Evolutionary conservation across 2,888 invertebrate genomes (phyloP).

Genomic region (Hipparchia semele): DNA sequence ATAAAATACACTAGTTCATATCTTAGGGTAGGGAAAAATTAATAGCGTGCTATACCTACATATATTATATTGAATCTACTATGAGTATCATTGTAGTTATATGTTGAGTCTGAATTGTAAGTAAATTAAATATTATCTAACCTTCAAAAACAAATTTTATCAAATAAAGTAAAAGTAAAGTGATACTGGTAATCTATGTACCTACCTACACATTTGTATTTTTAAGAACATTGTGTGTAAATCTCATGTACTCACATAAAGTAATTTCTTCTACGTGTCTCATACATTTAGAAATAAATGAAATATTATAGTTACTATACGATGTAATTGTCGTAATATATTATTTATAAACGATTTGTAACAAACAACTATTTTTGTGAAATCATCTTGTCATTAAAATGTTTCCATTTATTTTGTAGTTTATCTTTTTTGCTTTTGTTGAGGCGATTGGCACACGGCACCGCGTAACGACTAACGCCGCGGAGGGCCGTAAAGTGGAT

Average conservation of each 20-base stretch:
- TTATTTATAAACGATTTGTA: constrained; percentile 33
- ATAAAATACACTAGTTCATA: too few relatives aligned
- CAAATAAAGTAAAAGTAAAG: not conserved
- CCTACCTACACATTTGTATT: not conserved
- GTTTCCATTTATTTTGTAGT: constrained; percentile 59
- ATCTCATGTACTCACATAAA: not conserved
- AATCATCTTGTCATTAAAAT: constrained; percentile 73
- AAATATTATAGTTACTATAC: constrained; percentile 27
- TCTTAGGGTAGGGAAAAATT: too few relatives aligned
- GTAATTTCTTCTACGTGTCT: constrained; percentile 10
- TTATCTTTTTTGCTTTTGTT: constrained; percentile 39
- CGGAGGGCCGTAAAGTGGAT: too few relatives aligned
- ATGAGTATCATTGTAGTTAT: too few relatives aligned
- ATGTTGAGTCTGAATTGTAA: too few relatives aligned
- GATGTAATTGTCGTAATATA: constrained; percentile 13
- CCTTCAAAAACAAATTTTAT: not conserved
- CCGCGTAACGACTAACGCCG: too few relatives aligned
- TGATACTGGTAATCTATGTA: not conserved
- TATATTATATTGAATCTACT: too few relatives aligned
- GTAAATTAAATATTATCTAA: not conserved
- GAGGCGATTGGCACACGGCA: too few relatives aligned
- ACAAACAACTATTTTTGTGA: constrained; percentile 61
- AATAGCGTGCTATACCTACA: too few relatives aligned
- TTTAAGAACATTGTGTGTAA: not conserved
- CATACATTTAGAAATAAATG: constrained; percentile 13